phyloP scores from a whole-genome alignment of 1,140 invertebrate species.

The Venturia canescens region DNA sequence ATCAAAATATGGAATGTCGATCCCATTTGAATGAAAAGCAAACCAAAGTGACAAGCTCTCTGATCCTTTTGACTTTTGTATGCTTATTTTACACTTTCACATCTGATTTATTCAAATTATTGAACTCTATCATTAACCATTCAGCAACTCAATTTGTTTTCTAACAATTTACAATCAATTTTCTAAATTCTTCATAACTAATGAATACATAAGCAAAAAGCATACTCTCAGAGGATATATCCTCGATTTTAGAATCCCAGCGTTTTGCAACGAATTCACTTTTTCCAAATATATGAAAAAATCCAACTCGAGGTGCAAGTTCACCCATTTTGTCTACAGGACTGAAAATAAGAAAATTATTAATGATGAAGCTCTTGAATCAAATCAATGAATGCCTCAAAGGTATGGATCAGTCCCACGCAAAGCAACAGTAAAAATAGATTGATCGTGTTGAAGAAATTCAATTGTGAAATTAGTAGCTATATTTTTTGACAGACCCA shows the following conservation, averaged over 20 bases:
- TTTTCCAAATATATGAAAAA: constrained; percentile 91
- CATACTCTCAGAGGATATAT: constrained; percentile 77
- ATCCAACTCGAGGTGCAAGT: constrained; percentile 87
- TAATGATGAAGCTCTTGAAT: background rate
- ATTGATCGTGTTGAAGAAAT: no score
- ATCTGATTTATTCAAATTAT: background rate
- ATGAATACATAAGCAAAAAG: constrained; percentile 26
- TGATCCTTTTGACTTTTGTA: background rate
- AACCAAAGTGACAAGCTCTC: no score
- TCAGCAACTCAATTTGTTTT: no score
- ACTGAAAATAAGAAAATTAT: constrained; percentile 67
- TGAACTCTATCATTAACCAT: no score
- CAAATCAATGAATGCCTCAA: constrained; percentile 22
- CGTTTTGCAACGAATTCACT: constrained; percentile 91
- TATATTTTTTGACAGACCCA: no score
- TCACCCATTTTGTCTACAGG: constrained; percentile 78
- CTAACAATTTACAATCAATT: no score
- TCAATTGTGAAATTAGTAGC: no score
- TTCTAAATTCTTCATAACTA: background rate
- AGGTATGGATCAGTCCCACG: no score
- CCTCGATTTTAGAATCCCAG: constrained; percentile 88
- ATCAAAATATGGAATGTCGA: no score
- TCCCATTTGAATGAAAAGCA: no score
- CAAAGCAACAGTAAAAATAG: no score
- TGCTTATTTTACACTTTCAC: background rate